Evolutionary conservation across 2,888 invertebrate genomes (phyloP).

Genomic region (Drosophila meridiana): DNA sequence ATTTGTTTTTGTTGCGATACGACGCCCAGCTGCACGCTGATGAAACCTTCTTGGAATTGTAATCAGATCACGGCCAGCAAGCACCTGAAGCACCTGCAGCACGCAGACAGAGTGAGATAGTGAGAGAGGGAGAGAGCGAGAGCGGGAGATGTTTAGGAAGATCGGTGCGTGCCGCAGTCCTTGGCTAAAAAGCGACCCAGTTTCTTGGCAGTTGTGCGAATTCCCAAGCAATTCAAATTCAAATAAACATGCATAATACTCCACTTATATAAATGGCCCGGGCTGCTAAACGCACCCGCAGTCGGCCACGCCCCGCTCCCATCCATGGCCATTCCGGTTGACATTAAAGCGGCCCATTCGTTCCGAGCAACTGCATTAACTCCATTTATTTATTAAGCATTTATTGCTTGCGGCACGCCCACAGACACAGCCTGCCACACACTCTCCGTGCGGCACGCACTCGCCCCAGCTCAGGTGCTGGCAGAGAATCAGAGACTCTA

Average conservation of each 20-base stretch:
- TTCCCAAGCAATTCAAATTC: constrained; percentile 22
- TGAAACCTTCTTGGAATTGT: constrained; percentile 65
- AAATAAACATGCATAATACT: constrained; percentile 29
- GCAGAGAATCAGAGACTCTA: background rate
- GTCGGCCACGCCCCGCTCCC: too few relatives aligned
- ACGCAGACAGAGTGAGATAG: background rate
- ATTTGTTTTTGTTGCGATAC: constrained; percentile 14
- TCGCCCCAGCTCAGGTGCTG: background rate
- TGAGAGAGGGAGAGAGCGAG: too few relatives aligned
- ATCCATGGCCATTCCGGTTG: background rate
- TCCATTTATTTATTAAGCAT: constrained; percentile 50
- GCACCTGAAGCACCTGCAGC: constrained; percentile 17
- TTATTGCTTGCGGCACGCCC: constrained; percentile 30
- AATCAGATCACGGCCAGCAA: constrained; percentile 71
- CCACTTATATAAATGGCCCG: constrained; percentile 18
- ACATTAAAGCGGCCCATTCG: constrained; percentile 1
- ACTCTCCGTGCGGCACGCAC: background rate
- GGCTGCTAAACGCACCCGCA: background rate
- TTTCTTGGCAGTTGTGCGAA: constrained; percentile 12
- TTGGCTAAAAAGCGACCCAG: constrained; percentile 9
- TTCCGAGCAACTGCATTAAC: constrained; percentile 31
- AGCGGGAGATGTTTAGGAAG: background rate
- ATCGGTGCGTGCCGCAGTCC: constrained; percentile 6
- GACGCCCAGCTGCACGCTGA: constrained; percentile 35
- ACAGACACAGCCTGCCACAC: background rate